A percentile compares a stretch with the other conserved stretches of the same genome.
Conservation (phyloP, 2,888 invertebrate genomes). For the Nasonovia ribisnigri region DNA sequence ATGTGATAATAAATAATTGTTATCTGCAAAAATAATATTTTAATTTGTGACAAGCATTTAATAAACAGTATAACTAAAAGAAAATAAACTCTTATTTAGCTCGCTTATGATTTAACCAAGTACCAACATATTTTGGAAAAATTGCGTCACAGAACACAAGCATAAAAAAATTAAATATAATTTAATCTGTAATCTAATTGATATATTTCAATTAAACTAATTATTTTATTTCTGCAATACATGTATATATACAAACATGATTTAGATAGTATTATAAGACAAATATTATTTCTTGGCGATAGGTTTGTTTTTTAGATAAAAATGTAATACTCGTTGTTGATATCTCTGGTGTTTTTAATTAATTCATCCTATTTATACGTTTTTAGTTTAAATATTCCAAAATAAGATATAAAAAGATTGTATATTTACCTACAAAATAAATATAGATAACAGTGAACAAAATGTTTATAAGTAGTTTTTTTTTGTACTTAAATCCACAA, state of each 20-base stretch:
- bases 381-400: not conserved
- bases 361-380: not conserved
- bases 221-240: not conserved
- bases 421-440: not conserved
- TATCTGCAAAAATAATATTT: constrained; percentile 14
- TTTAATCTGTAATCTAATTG: not conserved
- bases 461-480: not conserved
- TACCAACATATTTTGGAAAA: not conserved
- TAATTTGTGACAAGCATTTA: not conserved
- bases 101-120: not conserved
- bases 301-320: not conserved
- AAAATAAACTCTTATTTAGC: not conserved
- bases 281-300: not conserved
- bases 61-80: not conserved
- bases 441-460: not conserved
- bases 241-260: not conserved
- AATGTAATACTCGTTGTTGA: not conserved
- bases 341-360: not conserved
- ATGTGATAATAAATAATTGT: not conserved
- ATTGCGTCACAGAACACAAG: not conserved
- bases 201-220: too few species aligned
- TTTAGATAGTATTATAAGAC: not conserved
- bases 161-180: not conserved
- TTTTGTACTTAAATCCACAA: not conserved
- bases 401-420: not conserved